A percentile compares a stretch with the other conserved stretches of the same genome.
phyloP scores from a whole-genome alignment of 1,140 invertebrate species.

The Macrobrachium rosenbergii region DNA sequence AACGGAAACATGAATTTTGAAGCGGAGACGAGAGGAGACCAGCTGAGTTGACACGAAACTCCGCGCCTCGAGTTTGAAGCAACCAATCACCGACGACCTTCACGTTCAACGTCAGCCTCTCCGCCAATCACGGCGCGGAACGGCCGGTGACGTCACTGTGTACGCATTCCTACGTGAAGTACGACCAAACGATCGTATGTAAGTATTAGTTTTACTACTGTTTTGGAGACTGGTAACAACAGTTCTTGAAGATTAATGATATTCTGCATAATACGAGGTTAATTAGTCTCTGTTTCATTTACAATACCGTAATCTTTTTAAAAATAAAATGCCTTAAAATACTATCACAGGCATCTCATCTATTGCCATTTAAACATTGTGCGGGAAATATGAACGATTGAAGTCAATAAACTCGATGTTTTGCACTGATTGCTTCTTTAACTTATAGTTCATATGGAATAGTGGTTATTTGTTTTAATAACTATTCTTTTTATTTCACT shows the following conservation, averaged over 20 bases:
- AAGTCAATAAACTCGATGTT: no score
- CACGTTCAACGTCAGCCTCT: neutral
- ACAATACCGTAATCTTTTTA: no score
- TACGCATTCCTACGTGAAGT: conserved; percentile 39
- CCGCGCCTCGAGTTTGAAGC: conserved; percentile 48
- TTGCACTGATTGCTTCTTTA: no score
- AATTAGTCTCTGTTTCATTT: no score
- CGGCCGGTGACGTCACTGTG: conserved; percentile 29
- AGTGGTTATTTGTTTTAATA: no score
- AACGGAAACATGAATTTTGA: conserved; percentile 15
- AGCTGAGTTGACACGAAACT: conserved; percentile 2
- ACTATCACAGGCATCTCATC: conserved; percentile 32
- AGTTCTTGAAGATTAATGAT: neutral
- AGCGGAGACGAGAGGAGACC: conserved; percentile 8
- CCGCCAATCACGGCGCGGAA: no score
- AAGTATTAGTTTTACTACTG: neutral
- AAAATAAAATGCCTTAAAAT: neutral
- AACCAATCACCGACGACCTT: conserved; percentile 26
- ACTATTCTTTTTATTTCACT: no score
- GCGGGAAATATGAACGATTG: conserved; percentile 55
- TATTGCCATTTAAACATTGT: conserved; percentile 46
- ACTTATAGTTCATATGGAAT: no score
- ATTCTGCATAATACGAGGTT: neutral
- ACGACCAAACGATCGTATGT: conserved; percentile 17
- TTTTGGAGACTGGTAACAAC: neutral